A percentile compares a stretch with the other conserved stretches of the same genome.
Evolutionary conservation across 2,888 invertebrate genomes (phyloP).

Genomic region (Crepidodera aurea): DNA sequence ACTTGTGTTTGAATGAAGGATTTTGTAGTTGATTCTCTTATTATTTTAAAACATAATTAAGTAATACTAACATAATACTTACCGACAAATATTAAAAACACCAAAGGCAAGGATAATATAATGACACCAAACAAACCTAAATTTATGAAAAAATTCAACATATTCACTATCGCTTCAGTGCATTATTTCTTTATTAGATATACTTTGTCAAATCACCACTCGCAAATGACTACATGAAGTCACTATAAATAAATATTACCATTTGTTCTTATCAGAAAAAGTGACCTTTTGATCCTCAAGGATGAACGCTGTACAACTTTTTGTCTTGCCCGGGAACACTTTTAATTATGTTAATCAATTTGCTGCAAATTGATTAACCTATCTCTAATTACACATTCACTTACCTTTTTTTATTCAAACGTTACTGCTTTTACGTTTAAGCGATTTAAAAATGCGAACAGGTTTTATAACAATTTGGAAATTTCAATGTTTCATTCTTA

Average conservation of each 20-base stretch:
- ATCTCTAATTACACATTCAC: too few species aligned
- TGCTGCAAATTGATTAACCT: background rate
- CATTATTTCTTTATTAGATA: slow-evolving; percentile 20
- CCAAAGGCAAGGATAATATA: slow-evolving; percentile 46
- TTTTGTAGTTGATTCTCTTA: too few species aligned
- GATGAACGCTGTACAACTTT: slow-evolving; percentile 20
- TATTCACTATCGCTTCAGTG: slow-evolving; percentile 31
- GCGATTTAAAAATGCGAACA: too few species aligned
- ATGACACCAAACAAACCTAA: slow-evolving; percentile 49
- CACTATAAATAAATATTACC: slow-evolving; percentile 41
- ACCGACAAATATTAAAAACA: slow-evolving; percentile 51
- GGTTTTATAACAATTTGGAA: too few species aligned
- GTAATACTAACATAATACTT: too few species aligned
- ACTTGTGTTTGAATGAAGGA: too few species aligned
- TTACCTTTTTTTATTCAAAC: background rate
- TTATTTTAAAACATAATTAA: too few species aligned
- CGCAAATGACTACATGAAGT: slow-evolving; percentile 27
- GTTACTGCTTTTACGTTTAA: too few species aligned
- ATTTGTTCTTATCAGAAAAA: slow-evolving; percentile 29
- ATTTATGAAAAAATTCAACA: slow-evolving; percentile 50
- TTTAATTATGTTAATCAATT: slow-evolving; percentile 10
- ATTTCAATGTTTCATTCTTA: too few species aligned
- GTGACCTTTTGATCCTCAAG: slow-evolving; percentile 34
- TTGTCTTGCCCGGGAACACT: slow-evolving; percentile 17
- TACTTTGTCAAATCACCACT: slow-evolving; percentile 21